A percentile compares a stretch with the other conserved stretches of the same genome.
These are phyloP conservation scores for Hirundichthys speculiger DNA, from an alignment of 2,113 vertebrate genomes.

Conservation along the genomic window DNA sequence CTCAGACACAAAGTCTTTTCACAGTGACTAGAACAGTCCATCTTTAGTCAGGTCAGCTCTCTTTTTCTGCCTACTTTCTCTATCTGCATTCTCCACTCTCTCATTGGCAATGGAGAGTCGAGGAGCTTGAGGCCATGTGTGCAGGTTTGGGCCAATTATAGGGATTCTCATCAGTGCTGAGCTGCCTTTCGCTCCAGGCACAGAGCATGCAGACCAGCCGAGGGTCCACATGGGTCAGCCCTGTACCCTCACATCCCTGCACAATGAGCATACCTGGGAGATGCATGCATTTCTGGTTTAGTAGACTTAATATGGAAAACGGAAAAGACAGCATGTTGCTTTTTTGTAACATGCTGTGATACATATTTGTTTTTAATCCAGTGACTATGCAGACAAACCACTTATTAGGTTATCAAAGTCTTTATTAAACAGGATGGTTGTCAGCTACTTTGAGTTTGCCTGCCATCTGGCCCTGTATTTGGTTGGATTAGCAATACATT, in stretches of 20 bases:
- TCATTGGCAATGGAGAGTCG: constrained; percentile 72
- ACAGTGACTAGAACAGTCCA: constrained; percentile 14
- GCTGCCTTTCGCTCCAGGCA: constrained; percentile 70
- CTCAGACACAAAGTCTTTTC: constrained; percentile 19
- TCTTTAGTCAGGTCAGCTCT: constrained; percentile 64
- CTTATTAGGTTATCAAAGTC: too few species aligned
- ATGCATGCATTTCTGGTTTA: constrained; percentile 42
- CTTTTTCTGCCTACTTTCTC: constrained; percentile 54
- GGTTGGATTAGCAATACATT: too few species aligned
- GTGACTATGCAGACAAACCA: too few species aligned
- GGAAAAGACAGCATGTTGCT: not conserved
- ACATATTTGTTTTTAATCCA: too few species aligned
- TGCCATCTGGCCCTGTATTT: too few species aligned
- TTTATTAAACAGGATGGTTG: too few species aligned
- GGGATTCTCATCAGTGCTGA: constrained; percentile 77
- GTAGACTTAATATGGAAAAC: constrained; percentile 45
- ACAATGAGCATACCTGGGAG: constrained; percentile 74
- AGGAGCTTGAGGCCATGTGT: constrained; percentile 72
- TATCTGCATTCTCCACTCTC: constrained; percentile 60
- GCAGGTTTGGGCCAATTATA: constrained; percentile 79
- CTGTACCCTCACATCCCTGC: constrained; percentile 67
- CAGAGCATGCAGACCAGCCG: constrained; percentile 66
- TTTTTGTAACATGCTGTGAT: too few species aligned
- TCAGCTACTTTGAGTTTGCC: too few species aligned
- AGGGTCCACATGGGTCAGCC: constrained; percentile 71